Conservation (phyloP, 1,140 invertebrate species). For the Ganaspis sp. region DNA sequence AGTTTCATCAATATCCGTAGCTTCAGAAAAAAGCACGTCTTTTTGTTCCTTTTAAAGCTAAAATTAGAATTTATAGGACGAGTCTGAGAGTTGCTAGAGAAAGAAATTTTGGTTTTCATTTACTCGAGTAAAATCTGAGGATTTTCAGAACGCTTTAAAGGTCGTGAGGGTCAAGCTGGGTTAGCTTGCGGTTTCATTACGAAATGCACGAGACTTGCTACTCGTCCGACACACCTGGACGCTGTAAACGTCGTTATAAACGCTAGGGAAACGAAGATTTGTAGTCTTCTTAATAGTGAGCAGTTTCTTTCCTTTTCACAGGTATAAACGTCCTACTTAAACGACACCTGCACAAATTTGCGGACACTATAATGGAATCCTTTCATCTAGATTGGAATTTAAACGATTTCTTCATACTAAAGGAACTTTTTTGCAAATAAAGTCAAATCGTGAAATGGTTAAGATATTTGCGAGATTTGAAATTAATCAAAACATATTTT, state of each 20-base stretch:
- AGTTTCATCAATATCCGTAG: too few species aligned
- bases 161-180: conserved; percentile 52
- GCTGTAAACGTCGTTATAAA: conserved; percentile 63
- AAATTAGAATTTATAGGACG: too few species aligned
- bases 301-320: conserved; percentile 45
- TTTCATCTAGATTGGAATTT: background rate
- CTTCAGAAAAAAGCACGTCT: too few species aligned
- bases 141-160: conserved; percentile 33
- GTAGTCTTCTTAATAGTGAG: conserved; percentile 53
- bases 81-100: background rate
- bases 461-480: too few species aligned
- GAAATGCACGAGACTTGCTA: conserved; percentile 51
- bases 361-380: background rate
- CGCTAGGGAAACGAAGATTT: conserved; percentile 58
- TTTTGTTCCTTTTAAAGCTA: too few species aligned
- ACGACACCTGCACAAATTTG: background rate
- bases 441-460: too few species aligned
- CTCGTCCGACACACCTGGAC: conserved; percentile 58
- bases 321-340: conserved; percentile 35
- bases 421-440: background rate
- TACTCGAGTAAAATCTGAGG: conserved; percentile 15
- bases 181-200: conserved; percentile 58
- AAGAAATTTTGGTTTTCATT: conserved; percentile 30
- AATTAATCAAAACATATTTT: too few species aligned
- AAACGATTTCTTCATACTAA: background rate